Conservation (phyloP, 1,140 invertebrate genomes). For the Ditylenchus dipsaci region DNA sequence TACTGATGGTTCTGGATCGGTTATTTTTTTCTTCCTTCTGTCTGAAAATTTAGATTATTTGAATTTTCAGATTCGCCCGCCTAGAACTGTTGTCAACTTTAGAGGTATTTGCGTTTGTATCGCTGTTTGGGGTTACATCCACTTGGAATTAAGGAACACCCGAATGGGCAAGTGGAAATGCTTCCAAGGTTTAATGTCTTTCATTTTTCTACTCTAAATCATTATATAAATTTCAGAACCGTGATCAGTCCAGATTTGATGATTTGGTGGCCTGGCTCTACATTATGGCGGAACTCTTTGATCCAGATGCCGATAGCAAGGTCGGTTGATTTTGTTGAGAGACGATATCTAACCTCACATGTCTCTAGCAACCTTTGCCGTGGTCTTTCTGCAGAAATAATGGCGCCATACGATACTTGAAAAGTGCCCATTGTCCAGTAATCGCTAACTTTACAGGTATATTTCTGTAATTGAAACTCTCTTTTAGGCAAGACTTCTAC, state of each 20-base stretch:
- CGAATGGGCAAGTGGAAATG: slow-evolving; percentile 41
- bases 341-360: slow-evolving; percentile 30
- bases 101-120: slow-evolving; percentile 19
- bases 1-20: too few species aligned
- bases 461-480: background rate
- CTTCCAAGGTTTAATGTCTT: slow-evolving; percentile 29
- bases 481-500: slow-evolving; percentile 6
- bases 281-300: slow-evolving; percentile 35
- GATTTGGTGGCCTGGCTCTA: slow-evolving; percentile 41
- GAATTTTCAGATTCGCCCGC: slow-evolving; percentile 9
- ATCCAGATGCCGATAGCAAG: background rate
- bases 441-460: too few species aligned
- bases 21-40: too few species aligned
- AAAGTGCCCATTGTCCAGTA: slow-evolving; percentile 17
- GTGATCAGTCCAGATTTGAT: slow-evolving; percentile 33
- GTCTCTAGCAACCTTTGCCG: slow-evolving; percentile 12
- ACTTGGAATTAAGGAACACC: slow-evolving; percentile 5
- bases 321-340: slow-evolving; percentile 1
- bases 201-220: background rate
- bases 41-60: too few species aligned
- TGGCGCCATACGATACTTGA: slow-evolving; percentile 31
- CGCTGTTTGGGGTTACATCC: background rate
- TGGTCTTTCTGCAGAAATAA: background rate
- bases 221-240: background rate
- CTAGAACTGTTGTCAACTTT: slow-evolving; percentile 33